A percentile compares a stretch with the other conserved stretches of the same genome.
Evolutionary conservation across 2,797 vertebrate genomes (phyloP).

Genomic region (Nannoperca obscura): DNA sequence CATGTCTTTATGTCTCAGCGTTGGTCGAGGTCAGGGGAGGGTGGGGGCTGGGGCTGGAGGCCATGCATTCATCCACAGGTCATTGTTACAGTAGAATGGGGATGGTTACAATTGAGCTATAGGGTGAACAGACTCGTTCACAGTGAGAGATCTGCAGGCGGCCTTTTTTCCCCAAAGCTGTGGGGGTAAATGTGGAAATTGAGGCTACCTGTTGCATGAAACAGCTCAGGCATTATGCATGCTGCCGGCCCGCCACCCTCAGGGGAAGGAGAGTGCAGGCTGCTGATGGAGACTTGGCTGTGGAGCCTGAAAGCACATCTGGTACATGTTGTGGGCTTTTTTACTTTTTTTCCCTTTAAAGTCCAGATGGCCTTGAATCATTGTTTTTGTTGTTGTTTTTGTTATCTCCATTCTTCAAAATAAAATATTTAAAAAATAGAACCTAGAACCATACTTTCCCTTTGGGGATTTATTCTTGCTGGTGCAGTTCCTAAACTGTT

Average conservation of each 20-base stretch:
- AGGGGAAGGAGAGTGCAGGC: conserved; percentile 72
- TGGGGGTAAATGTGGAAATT: conserved; percentile 70
- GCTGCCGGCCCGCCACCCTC: conserved; percentile 74
- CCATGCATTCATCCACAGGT: conserved; percentile 56
- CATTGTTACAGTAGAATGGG: conserved; percentile 76
- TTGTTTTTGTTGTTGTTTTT: conserved; percentile 18
- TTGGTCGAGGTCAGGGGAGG: conserved; percentile 50
- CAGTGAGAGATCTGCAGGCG: conserved; percentile 54
- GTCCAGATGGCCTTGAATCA: conserved; percentile 78
- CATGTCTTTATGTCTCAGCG: conserved; percentile 64
- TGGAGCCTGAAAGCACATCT: conserved; percentile 82
- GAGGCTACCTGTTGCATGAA: conserved; percentile 85
- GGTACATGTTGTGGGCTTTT: conserved; percentile 77
- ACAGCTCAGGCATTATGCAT: conserved; percentile 83
- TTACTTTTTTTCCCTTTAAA: conserved; percentile 55
- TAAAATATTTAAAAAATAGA: conserved; percentile 50
- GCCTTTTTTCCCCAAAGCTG: conserved; percentile 47
- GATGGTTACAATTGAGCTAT: conserved; percentile 62
- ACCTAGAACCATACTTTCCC: conserved; percentile 46
- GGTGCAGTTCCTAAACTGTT: conserved; percentile 55
- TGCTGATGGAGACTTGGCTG: conserved; percentile 80
- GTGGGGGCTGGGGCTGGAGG: conserved; percentile 27
- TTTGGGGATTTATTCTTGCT: conserved; percentile 45
- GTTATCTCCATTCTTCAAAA: conserved; percentile 54
- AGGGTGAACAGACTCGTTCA: conserved; percentile 51